Evolutionary conservation across 2,797 vertebrate genomes (phyloP), one percentile per base, ranked within the genome.

Genomic region (Mustela erminea): DNA sequence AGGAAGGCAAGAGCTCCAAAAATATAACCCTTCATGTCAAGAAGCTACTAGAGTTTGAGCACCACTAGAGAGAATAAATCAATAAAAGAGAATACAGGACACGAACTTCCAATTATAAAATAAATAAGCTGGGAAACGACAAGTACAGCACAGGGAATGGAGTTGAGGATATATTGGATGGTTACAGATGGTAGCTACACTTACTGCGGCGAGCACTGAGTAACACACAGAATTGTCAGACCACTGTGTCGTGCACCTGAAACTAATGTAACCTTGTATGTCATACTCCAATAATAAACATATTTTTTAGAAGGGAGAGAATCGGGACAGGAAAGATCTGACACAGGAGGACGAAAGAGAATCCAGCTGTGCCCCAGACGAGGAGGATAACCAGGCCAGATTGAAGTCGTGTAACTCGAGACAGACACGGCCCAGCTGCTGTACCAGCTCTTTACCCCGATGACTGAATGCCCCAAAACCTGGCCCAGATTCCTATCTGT

Each of bases 401-500:
- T 0, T 29, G 43, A 77, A 82, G 52, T 32, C 56, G 52, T 1
- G 0, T 18, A 35, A 32, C 66, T 27, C 0, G 35, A n/a, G 35
- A 54, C 58, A 38, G 72, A 10, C 41, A 5, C 2, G 54, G 41
- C 25, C 75, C 35, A 20, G 70, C 52, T 49, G 77, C 81, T 35
- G 3, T 0, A 4, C 56, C 74, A 87, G 87, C 41, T 64, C 81
- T 64, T 23, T 17, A 85, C 29, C 78, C 10, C 13, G 54, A 90
- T 21, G 62, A 49, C 56, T 10, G 75, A 83, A 18, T 7, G 62
- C 80, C 60, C 80, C 5, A 43, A 6, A 84, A 72, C n/a, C n/a
- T n/a, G 84, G 82, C 88, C 87, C 93, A 89, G 77, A 90, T 62
- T 83, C 64, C 89, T 60, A 12, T 46, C 66, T 10, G 23, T 4